A percentile compares a stretch with the other conserved stretches of the same genome.
phyloP scores from a whole-genome alignment of 2,888 invertebrate species.

The Alentia gelatinosa region DNA sequence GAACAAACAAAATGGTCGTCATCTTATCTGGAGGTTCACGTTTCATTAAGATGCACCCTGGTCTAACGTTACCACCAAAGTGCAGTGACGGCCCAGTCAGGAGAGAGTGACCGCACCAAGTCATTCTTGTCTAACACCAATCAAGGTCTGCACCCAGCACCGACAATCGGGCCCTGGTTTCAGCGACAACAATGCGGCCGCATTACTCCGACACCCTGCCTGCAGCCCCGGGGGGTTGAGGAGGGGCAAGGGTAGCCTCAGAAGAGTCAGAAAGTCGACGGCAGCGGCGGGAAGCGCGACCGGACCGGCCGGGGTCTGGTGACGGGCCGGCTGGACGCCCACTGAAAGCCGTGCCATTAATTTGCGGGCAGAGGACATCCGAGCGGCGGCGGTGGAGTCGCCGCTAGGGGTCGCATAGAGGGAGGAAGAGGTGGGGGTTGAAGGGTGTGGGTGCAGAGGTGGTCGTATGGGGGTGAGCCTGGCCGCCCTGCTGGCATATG shows the following conservation, averaged over 20 bases:
- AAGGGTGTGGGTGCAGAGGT: background rate
- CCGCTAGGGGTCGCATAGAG: background rate
- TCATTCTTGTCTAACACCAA: background rate
- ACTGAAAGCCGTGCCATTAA: background rate
- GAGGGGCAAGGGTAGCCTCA: background rate
- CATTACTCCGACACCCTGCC: background rate
- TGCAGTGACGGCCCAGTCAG: background rate
- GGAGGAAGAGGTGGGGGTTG: background rate
- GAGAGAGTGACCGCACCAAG: background rate
- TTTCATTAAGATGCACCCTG: background rate
- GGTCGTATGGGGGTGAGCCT: background rate
- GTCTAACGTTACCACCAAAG: background rate
- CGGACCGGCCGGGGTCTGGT: background rate
- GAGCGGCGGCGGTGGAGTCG: background rate
- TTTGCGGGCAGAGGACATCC: background rate
- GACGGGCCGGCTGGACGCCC: background rate
- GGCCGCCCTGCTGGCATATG: background rate
- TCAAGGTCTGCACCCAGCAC: background rate
- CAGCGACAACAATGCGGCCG: background rate
- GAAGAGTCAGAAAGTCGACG: background rate
- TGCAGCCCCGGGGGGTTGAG: background rate
- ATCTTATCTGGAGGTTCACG: no score
- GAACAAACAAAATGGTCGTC: no score
- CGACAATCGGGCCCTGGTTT: background rate
- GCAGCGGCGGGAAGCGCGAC: no score